A percentile compares a stretch with the other conserved stretches of the same genome.
These are phyloP conservation scores for Hipparchia sbordonii DNA, from an alignment of 2,888 invertebrate genomes.

Conservation along the genomic window DNA sequence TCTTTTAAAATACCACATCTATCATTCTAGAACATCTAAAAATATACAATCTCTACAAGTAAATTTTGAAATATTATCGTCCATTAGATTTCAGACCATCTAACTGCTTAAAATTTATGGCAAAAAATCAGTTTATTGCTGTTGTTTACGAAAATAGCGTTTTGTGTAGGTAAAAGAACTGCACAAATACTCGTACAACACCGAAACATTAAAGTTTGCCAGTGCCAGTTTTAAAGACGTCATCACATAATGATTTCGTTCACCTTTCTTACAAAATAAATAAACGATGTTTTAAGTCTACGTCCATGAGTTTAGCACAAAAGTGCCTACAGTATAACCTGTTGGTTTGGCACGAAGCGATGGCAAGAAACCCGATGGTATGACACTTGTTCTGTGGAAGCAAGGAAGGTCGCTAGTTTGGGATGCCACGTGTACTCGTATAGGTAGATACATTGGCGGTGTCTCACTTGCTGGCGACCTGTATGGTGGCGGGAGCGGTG, in stretches of 20 bases:
- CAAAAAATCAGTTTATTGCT: constrained; percentile 7
- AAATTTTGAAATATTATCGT: constrained; percentile 1
- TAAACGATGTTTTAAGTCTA: too few species aligned
- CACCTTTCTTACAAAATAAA: constrained; percentile 22
- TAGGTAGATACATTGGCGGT: too few species aligned
- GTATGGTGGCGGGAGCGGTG: too few species aligned
- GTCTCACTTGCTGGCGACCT: too few species aligned
- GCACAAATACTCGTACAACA: background rate
- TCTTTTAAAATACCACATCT: background rate
- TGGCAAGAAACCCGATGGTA: too few species aligned
- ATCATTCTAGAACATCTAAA: background rate
- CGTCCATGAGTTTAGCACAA: too few species aligned
- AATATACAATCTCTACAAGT: constrained; percentile 8
- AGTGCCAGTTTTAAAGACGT: constrained; percentile 24
- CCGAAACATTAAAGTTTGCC: constrained; percentile 8
- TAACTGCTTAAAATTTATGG: constrained; percentile 2
- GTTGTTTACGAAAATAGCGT: constrained; percentile 4
- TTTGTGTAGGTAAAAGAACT: background rate
- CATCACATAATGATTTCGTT: constrained; percentile 26
- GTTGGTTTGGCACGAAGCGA: too few species aligned
- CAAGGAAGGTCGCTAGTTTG: too few species aligned
- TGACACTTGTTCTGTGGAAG: too few species aligned
- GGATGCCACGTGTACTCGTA: too few species aligned
- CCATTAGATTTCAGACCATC: background rate
- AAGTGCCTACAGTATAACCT: too few species aligned